Base-by-base conservation (phyloP, 1,140 invertebrate species). In the Proctacanthus coquilletti region DNA sequence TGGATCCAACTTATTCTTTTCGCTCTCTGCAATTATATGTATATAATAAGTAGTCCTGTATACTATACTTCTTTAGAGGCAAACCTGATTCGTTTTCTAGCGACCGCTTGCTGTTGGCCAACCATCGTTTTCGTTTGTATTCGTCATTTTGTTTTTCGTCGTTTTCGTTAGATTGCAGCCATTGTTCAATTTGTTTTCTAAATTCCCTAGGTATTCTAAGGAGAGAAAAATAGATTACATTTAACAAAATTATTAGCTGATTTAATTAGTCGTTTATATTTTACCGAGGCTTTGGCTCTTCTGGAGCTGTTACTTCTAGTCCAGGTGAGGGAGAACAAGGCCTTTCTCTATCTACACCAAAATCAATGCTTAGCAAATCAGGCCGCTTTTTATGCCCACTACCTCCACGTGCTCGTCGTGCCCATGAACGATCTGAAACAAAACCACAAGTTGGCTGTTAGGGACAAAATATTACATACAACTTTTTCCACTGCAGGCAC, bases 101-200 rank as follows among this genome's bases (percentile, higher is more conserved):
- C 49, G 81, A 83, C 43, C 78, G 68, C 50, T 83, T 81, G 41
- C 63, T 62, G 37, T 70, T 72, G 39, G 78, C 60, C 45, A 74
- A 68, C 43, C 72, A 64, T 49, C 72, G 69, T 46, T 68, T 66
- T 29, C 68, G 66, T 43, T 69, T 62, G 38, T 76, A 64, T 45
- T 81, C 75, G 39, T 77, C 72, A 39, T 69, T 72, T 36, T 74
- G 71, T 40, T 74, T 70, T 55, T 85, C 81, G 50, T 86, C 81
- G 50, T 78, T 79, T 55, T 86, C 84, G 60, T 84, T 86, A 39
- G 85, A 83, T 42, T 84, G 74, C 42, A 91, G 62, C 87, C 87
- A 91, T 11, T 81, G 82, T 61, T 89, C 83, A 45, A 93, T 89
- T 55, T 89, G 87, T 53, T 85, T 77, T 21, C 80, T 64, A 82